Conservation (phyloP, 2,888 invertebrate genomes). For the Mythimna albipuncta region DNA sequence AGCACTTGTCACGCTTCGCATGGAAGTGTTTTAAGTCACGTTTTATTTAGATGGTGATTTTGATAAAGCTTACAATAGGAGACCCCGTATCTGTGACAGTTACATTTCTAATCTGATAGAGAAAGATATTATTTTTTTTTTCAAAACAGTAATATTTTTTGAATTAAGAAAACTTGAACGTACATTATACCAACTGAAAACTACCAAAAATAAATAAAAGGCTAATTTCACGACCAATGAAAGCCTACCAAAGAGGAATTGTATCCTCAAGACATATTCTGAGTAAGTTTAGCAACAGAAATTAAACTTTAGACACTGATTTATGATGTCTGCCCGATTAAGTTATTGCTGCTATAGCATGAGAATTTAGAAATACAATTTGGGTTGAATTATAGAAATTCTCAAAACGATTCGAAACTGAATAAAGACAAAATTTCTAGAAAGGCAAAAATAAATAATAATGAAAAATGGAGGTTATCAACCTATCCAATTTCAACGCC, state of each 20-base stretch:
- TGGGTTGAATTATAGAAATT: background rate
- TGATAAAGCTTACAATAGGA: background rate
- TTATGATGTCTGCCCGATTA: conserved; percentile 36
- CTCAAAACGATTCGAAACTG: background rate
- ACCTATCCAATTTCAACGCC: conserved; percentile 21
- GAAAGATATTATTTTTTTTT: background rate
- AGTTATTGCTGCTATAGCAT: conserved; percentile 1
- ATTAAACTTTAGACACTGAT: conserved; percentile 43
- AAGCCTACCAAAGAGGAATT: background rate
- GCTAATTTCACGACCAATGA: background rate
- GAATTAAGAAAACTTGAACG: no score
- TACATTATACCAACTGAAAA: no score
- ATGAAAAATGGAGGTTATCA: conserved; percentile 13
- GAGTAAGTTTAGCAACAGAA: conserved; percentile 21
- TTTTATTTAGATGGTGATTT: background rate
- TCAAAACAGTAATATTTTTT: no score
- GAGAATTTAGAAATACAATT: background rate
- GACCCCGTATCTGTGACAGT: background rate
- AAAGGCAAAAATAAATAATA: background rate
- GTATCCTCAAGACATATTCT: conserved; percentile 9
- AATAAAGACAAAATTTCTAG: background rate
- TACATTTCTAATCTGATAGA: background rate
- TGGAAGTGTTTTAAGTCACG: background rate
- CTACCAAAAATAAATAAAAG: background rate
- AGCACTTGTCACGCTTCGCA: conserved; percentile 29